phyloP scores from a whole-genome alignment of 2,113 vertebrate genomes.

The Scytalopus superciliaris region DNA sequence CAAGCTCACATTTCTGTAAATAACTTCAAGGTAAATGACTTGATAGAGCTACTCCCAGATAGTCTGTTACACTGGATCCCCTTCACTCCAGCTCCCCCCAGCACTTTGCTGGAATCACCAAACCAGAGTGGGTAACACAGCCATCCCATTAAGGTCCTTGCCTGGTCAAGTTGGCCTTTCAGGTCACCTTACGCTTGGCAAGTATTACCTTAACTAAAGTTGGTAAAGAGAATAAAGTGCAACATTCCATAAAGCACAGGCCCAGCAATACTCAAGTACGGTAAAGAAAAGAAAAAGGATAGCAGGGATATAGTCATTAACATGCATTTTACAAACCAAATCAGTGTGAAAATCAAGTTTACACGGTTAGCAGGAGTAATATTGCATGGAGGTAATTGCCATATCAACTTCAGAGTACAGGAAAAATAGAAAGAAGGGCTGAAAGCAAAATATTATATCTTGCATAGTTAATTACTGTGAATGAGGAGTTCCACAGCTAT shows the following conservation, averaged over 20 bases:
- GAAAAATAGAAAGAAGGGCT: background rate
- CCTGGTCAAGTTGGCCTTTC: background rate
- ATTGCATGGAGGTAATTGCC: background rate
- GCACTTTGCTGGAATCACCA: background rate
- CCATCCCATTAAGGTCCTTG: background rate
- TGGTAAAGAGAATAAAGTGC: background rate
- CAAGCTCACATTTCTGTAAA: background rate
- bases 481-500: background rate
- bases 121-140: background rate
- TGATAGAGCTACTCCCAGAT: background rate
- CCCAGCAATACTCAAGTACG: background rate
- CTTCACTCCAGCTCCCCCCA: background rate
- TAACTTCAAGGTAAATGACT: background rate
- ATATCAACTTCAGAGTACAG: background rate
- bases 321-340: background rate
- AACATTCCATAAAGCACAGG: background rate
- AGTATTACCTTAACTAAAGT: background rate
- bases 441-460: background rate
- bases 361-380: background rate
- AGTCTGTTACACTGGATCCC: background rate
- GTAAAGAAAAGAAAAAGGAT: background rate
- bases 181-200: background rate
- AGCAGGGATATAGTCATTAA: background rate
- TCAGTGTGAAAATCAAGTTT: constrained; percentile 17
- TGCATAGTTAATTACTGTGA: background rate